Percentiles rank a stretch among this genome's conserved stretches.
phyloP scores from a whole-genome alignment of 2,113 vertebrate genomes.

The Paratilapia polleni region DNA sequence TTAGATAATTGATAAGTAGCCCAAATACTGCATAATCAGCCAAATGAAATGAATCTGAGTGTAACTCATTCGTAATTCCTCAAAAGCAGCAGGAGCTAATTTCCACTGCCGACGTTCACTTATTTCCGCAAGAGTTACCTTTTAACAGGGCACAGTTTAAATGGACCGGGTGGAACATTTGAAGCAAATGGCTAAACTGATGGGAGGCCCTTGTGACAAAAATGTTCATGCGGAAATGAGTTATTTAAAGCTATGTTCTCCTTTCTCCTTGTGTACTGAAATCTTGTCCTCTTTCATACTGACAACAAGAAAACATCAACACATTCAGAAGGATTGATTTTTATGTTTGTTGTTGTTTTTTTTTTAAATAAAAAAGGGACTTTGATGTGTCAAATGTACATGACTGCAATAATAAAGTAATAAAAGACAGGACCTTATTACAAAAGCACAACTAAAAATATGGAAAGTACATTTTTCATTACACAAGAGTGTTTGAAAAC shows the following conservation, averaged over 20 bases:
- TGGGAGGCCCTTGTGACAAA: background rate
- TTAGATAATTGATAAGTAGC: background rate
- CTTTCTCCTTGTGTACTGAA: background rate
- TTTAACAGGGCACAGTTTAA: slow-evolving; percentile 10
- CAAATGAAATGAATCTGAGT: slow-evolving; percentile 21
- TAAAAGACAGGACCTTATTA: background rate
- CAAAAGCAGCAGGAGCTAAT: slow-evolving; percentile 49
- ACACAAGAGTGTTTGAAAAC: background rate
- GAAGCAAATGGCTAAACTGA: slow-evolving; percentile 5
- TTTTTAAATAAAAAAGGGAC: background rate
- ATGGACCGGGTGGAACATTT: background rate
- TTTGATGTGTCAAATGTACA: background rate
- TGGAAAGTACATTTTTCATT: background rate
- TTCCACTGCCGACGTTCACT: background rate
- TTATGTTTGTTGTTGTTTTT: background rate
- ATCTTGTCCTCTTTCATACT: background rate
- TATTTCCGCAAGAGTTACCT: slow-evolving; percentile 31
- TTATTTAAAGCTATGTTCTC: background rate
- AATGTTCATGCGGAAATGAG: background rate
- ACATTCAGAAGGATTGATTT: too few species aligned
- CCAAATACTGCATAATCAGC: slow-evolving; percentile 13
- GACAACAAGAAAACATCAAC: too few species aligned
- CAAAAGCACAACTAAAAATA: background rate
- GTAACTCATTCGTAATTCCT: slow-evolving; percentile 51
- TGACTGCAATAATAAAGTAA: background rate